phyloP scores from a whole-genome alignment of 2,888 invertebrate genomes.

The Adelphocoris suturalis region DNA sequence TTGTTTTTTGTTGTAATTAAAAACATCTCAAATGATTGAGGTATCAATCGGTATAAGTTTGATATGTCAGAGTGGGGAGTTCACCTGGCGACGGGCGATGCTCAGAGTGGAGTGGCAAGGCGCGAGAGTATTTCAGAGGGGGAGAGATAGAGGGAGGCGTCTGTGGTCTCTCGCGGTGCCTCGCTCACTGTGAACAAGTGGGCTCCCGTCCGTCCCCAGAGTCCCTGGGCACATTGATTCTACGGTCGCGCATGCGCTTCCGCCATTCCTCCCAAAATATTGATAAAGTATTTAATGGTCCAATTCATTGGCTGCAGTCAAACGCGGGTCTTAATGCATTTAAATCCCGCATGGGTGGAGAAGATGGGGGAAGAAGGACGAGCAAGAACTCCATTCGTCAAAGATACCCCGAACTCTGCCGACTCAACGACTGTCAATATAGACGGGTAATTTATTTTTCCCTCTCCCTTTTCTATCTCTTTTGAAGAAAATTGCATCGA shows the following conservation, averaged over 20 bases:
- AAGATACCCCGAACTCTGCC: background rate
- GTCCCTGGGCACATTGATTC: constrained; percentile 68
- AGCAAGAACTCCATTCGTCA: background rate
- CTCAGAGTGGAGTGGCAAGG: constrained; percentile 6
- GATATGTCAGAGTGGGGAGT: background rate
- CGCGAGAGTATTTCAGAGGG: constrained; percentile 28
- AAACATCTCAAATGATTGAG: background rate
- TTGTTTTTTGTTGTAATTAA: background rate
- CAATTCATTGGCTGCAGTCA: constrained; percentile 73
- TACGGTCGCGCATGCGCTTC: constrained; percentile 71
- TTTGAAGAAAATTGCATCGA: too few species aligned
- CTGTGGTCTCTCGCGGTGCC: constrained; percentile 54
- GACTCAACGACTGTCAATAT: background rate
- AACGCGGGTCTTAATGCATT: constrained; percentile 61
- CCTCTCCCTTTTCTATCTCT: background rate
- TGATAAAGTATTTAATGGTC: constrained; percentile 74
- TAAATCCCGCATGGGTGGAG: constrained; percentile 28
- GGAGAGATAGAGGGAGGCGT: constrained; percentile 47
- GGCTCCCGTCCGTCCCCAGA: constrained; percentile 47
- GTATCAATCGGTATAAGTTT: background rate
- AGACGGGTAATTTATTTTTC: background rate
- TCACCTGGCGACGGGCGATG: constrained; percentile 22
- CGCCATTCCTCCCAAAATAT: constrained; percentile 72
- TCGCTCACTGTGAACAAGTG: constrained; percentile 70
- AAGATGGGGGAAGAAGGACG: background rate